Evolutionary conservation across 1,140 invertebrate genomes (phyloP), one percentile per base, ranked within the genome.

Genomic region (Magallana ariakensis): DNA sequence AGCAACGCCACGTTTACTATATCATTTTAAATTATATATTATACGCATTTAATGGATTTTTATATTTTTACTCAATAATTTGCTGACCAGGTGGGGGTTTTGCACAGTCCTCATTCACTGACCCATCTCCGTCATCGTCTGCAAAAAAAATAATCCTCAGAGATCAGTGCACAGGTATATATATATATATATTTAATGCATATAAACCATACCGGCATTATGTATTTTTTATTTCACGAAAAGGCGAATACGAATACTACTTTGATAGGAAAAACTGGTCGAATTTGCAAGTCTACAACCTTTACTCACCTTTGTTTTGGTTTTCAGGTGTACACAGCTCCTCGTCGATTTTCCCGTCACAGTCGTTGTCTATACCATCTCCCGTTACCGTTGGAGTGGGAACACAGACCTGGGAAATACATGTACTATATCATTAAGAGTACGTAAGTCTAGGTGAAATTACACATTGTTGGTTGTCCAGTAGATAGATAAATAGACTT

Each of bases 41-140:
- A 46, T 46, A 2, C 5, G 33, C 75, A 26, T 46, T n/a, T n/a
- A n/a, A n/a, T n/a, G n/a, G n/a, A n/a, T n/a, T n/a, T n/a, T 46
- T 80, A 22, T 16, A 33, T 16, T 80, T 16, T 5, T 13, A 7
- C 10, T 83, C 16, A 26, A 13, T 16, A 75, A 9, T n/a, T 84
- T 46, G 33, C 85, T 75, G 66, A 92, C 91, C 83, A 87, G 90
- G 89, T 26, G 83, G 80, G 16, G 89, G 88, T 75, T 80, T 86
- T 7, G 89, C 88, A 83, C 90, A 90, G 62, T 92, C 91, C 87
- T 92, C 91, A 46, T 92, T 91, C 10, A 86, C 54, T 11, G 80
- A 19, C 8, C 91, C 91, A 87, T 92, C 91, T 7, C 90, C 86
- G 54, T 87, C 87, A 26, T 87, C 87, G 85, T 87, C 83, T 87